Evolutionary conservation across 2,888 invertebrate species (phyloP).

Genomic region (Lomographa bimaculata): DNA sequence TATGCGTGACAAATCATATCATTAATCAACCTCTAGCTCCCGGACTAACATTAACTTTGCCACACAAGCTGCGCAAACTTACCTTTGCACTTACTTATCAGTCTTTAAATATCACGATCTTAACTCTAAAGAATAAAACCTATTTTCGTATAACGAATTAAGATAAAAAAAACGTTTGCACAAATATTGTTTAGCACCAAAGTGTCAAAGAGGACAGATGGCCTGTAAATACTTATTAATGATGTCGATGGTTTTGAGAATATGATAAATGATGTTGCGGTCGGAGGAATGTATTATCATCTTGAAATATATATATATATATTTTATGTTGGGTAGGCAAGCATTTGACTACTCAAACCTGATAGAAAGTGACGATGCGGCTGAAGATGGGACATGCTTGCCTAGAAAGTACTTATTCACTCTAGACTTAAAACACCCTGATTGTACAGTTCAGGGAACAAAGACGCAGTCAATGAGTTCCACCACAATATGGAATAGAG

Average conservation of each 20-base stretch:
- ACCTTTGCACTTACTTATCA: neutral
- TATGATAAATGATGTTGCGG: conserved; percentile 29
- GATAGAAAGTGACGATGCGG: too few species aligned
- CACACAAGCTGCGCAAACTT: conserved; percentile 23
- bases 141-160: neutral
- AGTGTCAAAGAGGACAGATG: conserved; percentile 57
- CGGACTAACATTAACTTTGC: conserved; percentile 25
- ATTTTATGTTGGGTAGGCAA: too few species aligned
- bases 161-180: conserved; percentile 13
- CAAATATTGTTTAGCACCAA: conserved; percentile 35
- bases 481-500: too few species aligned
- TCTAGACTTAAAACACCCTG: too few species aligned
- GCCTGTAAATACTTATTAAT: conserved; percentile 65
- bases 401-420: too few species aligned
- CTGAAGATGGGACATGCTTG: too few species aligned
- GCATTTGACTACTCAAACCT: too few species aligned
- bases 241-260: conserved; percentile 52
- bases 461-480: too few species aligned
- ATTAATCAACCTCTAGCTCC: conserved; percentile 46
- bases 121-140: neutral
- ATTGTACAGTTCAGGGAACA: too few species aligned
- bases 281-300: conserved; percentile 21
- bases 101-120: neutral
- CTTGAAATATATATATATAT: conserved; percentile 1
- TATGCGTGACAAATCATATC: conserved; percentile 47